Evolutionary conservation across 1,140 invertebrate species (phyloP).

Genomic region (Dufourea novaeangliae): DNA sequence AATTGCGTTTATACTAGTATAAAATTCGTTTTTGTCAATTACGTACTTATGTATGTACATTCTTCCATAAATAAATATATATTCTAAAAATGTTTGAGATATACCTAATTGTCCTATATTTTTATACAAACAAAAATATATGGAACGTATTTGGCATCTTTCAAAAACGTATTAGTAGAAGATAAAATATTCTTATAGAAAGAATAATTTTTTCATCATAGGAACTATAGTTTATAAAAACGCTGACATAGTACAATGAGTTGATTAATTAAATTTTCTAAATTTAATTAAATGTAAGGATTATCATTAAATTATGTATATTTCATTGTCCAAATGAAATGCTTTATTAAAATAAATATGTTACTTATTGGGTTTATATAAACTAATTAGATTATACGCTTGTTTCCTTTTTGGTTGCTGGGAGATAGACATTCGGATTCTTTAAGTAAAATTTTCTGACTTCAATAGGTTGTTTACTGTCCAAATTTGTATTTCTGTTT

Average conservation of each 20-base stretch:
- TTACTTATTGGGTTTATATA: neutral
- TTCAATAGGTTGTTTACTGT: constrained; percentile 46
- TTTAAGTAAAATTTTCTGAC: constrained; percentile 59
- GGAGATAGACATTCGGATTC: constrained; percentile 42
- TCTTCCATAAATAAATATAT: constrained; percentile 28
- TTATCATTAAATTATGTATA: constrained; percentile 14
- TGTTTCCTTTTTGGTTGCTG: constrained; percentile 75
- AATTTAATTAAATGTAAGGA: constrained; percentile 8
- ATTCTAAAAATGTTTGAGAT: constrained; percentile 7
- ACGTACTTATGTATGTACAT: constrained; percentile 53
- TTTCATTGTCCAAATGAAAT: constrained; percentile 2
- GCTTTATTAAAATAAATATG: constrained; percentile 35
- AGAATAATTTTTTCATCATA: constrained; percentile 18
- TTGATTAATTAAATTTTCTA: neutral
- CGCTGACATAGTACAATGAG: neutral
- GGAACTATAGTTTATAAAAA: constrained; percentile 32
- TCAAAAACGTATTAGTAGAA: neutral
- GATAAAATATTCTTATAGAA: constrained; percentile 14
- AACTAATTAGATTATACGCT: constrained; percentile 70
- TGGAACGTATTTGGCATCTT: constrained; percentile 7
- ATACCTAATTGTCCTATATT: constrained; percentile 4
- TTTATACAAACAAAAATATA: constrained; percentile 16
- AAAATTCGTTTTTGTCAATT: constrained; percentile 21
- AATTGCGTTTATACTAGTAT: constrained; percentile 15
- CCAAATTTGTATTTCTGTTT: constrained; percentile 59